Evolutionary conservation across 1,140 invertebrate species (phyloP).

Genomic region (Planococcus citri): DNA sequence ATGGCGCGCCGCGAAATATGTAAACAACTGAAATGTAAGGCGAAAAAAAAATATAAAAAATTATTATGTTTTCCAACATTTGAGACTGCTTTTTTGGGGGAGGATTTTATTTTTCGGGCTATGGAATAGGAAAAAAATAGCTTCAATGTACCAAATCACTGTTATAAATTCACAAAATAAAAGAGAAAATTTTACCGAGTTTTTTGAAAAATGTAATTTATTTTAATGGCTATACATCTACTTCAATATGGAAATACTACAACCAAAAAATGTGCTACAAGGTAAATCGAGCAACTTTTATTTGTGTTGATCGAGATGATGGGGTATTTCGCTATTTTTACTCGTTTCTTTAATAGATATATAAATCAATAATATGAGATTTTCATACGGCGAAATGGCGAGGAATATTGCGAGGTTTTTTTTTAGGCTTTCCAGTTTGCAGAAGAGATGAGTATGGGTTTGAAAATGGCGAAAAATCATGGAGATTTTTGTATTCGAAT

Average conservation of each 20-base stretch:
- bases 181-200: neutral
- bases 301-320: neutral
- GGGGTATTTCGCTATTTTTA: neutral
- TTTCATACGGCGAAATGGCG: neutral
- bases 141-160: neutral
- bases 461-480: no score
- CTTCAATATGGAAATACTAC: conserved; percentile 16
- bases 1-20: no score
- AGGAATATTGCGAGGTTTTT: no score
- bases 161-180: neutral
- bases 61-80: neutral
- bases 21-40: neutral
- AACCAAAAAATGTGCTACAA: neutral
- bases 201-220: conserved; percentile 10
- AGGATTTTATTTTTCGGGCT: neutral
- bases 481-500: no score
- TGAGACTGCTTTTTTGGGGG: neutral
- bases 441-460: no score
- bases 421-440: no score
- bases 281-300: conserved; percentile 8
- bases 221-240: neutral
- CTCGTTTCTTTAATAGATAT: neutral
- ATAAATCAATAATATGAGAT: conserved; percentile 4
- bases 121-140: no score
- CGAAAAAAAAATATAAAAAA: neutral